Percentiles rank a stretch among this genome's conserved stretches.
phyloP scores from a whole-genome alignment of 2,797 vertebrate genomes.

The Notolepis coatsorum region DNA sequence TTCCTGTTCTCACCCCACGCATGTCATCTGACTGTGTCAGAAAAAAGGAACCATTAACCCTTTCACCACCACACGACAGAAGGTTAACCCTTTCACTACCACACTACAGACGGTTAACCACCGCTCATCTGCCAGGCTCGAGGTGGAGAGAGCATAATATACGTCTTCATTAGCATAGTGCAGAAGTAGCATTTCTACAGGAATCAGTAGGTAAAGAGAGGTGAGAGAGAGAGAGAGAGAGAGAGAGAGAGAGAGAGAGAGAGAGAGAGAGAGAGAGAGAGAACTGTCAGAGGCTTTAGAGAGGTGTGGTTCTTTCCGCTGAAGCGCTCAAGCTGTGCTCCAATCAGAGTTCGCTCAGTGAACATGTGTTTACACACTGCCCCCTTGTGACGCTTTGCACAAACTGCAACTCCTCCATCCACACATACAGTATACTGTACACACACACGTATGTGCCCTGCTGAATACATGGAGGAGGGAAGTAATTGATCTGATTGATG shows the following conservation, averaged over 20 bases:
- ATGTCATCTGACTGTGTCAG: too few relatives aligned
- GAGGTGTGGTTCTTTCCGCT: not conserved
- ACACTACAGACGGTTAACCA: too few relatives aligned
- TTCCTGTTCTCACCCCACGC: too few relatives aligned
- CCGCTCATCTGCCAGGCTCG: not conserved
- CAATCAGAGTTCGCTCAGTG: not conserved
- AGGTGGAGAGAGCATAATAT: not conserved
- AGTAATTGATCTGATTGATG: constrained; percentile 63
- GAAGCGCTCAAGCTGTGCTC: not conserved
- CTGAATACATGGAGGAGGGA: not conserved
- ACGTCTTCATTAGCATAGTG: not conserved
- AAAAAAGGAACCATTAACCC: too few relatives aligned
- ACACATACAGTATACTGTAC: not conserved
- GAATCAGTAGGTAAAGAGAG: not conserved
- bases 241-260: not conserved
- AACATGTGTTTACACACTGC: constrained; percentile 15
- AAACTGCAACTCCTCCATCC: constrained; percentile 21
- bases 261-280: not conserved
- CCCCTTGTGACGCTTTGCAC: constrained; percentile 11
- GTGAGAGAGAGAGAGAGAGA: not conserved
- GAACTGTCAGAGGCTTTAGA: not conserved
- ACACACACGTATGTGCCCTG: not conserved
- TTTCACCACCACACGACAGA: too few relatives aligned
- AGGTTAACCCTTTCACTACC: too few relatives aligned
- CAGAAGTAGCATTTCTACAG: not conserved